Evolutionary conservation across 2,797 vertebrate genomes (phyloP), one percentile per base, ranked within the genome.

Genomic region (Selene dorsalis): DNA sequence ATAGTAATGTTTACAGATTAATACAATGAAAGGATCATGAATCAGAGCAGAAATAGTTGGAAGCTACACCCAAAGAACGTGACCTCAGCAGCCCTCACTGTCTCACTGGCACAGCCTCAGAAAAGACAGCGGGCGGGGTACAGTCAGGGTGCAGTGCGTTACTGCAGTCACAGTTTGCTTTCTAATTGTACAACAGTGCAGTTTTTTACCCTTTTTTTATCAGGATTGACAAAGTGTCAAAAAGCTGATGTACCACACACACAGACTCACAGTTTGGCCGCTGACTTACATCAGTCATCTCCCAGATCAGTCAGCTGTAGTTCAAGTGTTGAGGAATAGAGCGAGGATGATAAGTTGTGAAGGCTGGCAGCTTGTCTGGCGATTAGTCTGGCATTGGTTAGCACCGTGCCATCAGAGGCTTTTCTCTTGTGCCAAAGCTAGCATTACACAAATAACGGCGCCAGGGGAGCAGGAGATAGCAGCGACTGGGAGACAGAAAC

Each of bases 321-420:
- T 65, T 83, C 61, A 84, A 74, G 80, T 82, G 83, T 75, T 62
- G 75, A 65, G 53, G 56, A 74, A 60, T n/a, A 32, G 69, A 80
- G 76, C 77, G 43, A 72, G 69, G 68, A 80, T 82, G 86, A 90
- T 65, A 81, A 89, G 75, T 76, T 67, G 74, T 68, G 69, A 83
- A 60, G 72, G 69, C 81, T 88, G 83, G 78, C 73, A 73, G 73
- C 0, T 0, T 50, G 76, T 84, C 58, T 80, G 78, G 56, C 32
- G 70, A 89, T 90, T 84, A 85, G 84, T 76, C 77, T 85, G 77
- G 83, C 87, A 69, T 72, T 13, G 32, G 72, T 73, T 82, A 83
- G 78, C 77, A 45, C 59, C 11, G 22, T 20, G 39, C 58, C 41
- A 35, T 71, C 69, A 67, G 53, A 56, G 61, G 52, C 56, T 77